Conservation (phyloP, 1,140 invertebrate species). For the Phocides pigmalion region DNA sequence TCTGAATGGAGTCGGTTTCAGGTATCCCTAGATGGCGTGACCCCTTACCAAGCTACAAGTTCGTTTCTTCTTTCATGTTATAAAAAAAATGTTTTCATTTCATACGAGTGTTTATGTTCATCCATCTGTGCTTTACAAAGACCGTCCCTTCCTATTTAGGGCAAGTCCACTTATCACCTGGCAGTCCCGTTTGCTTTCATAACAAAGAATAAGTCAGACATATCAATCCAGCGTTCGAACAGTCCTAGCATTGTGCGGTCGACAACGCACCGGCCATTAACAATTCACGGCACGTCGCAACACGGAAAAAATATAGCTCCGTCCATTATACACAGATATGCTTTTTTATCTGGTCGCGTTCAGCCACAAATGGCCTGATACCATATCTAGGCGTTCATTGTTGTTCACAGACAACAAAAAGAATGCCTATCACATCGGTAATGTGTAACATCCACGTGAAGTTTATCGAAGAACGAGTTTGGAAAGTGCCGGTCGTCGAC, state of each 20-base stretch:
- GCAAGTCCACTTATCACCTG: too few species aligned
- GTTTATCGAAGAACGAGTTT: constrained; percentile 69
- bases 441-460: constrained; percentile 45
- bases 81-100: too few species aligned
- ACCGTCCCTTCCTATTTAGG: too few species aligned
- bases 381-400: constrained; percentile 35
- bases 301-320: constrained; percentile 27
- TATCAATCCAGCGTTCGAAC: background rate
- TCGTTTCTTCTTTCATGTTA: too few species aligned
- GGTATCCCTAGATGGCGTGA: too few species aligned
- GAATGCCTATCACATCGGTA: constrained; percentile 46
- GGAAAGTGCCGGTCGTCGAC: constrained; percentile 72
- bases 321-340: constrained; percentile 29
- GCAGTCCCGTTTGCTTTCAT: background rate
- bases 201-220: background rate
- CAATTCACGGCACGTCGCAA: constrained; percentile 20
- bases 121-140: too few species aligned
- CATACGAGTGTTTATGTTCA: too few species aligned
- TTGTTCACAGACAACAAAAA: constrained; percentile 37
- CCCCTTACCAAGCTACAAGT: too few species aligned
- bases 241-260: background rate
- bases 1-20: too few species aligned
- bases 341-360: constrained; percentile 30
- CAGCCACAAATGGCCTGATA: constrained; percentile 25
- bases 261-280: constrained; percentile 9